phyloP scores from a whole-genome alignment of 1,140 invertebrate genomes.

The Campoletis sonorensis region DNA sequence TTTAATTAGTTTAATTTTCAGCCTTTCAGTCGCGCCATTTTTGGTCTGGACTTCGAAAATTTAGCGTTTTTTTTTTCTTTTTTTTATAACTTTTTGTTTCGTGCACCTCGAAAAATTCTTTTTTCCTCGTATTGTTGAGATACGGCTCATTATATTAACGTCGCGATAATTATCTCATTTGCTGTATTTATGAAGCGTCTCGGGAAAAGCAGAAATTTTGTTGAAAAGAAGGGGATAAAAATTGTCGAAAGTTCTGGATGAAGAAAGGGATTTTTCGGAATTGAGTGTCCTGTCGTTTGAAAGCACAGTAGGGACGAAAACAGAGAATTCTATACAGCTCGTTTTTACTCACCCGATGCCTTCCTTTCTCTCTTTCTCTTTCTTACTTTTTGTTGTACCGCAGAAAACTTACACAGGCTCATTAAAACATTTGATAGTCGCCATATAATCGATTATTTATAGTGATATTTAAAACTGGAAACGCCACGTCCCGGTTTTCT shows the following conservation, averaged over 20 bases:
- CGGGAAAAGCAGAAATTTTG: neutral
- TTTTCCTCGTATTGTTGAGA: constrained; percentile 35
- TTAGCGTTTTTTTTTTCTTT: too few relatives aligned
- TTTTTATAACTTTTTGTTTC: neutral
- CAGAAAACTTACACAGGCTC: constrained; percentile 51
- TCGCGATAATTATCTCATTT: constrained; percentile 38
- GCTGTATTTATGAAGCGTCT: neutral
- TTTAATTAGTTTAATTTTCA: too few relatives aligned
- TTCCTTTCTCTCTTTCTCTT: neutral
- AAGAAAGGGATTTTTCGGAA: constrained; percentile 27
- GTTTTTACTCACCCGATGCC: constrained; percentile 31
- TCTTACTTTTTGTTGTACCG: constrained; percentile 24
- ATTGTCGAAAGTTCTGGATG: constrained; percentile 18
- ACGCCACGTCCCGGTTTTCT: constrained; percentile 42
- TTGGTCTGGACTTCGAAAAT: too few relatives aligned
- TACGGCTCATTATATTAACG: constrained; percentile 50
- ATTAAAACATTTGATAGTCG: constrained; percentile 66
- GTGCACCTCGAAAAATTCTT: neutral
- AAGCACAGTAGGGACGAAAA: constrained; percentile 52
- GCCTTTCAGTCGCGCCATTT: too few relatives aligned
- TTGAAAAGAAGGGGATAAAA: neutral
- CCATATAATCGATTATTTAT: constrained; percentile 72
- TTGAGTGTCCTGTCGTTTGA: constrained; percentile 22
- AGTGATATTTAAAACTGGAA: constrained; percentile 64
- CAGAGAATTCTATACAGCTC: constrained; percentile 1